Percentiles rank a stretch among this genome's conserved stretches.
phyloP scores from a whole-genome alignment of 1,140 invertebrate genomes.

The Diprion similis region DNA sequence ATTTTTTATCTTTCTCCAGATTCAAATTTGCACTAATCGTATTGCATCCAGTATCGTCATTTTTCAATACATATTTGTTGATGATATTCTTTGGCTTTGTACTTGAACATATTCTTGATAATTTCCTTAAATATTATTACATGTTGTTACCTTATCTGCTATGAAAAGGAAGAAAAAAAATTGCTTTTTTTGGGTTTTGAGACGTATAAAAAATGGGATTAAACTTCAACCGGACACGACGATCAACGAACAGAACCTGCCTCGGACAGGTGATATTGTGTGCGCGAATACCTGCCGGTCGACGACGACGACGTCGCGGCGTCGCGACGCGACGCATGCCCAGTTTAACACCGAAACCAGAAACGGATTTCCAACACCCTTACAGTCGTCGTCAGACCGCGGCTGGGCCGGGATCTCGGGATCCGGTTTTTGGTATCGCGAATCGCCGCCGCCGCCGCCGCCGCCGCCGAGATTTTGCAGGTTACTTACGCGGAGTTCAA shows the following conservation, averaged over 20 bases:
- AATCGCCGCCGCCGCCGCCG: background rate
- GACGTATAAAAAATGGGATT: background rate
- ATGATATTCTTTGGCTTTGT: no score
- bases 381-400: background rate
- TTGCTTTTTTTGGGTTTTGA: no score
- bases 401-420: background rate
- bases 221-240: background rate
- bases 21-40: no score
- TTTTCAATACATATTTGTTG: no score
- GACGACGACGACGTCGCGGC: background rate
- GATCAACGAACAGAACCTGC: background rate
- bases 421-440: no score
- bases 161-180: no score
- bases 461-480: background rate
- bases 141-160: no score
- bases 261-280: background rate
- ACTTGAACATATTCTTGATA: no score
- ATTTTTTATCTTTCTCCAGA: no score
- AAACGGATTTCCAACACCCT: constrained; percentile 7
- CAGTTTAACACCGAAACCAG: background rate
- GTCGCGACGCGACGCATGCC: background rate
- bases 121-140: no score
- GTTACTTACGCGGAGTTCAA: background rate
- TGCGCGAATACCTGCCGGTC: background rate
- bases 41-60: no score